These are phyloP conservation scores for Meloidogyne hapla DNA, from an alignment of 1,140 invertebrate species.

Conservation along the genomic window DNA sequence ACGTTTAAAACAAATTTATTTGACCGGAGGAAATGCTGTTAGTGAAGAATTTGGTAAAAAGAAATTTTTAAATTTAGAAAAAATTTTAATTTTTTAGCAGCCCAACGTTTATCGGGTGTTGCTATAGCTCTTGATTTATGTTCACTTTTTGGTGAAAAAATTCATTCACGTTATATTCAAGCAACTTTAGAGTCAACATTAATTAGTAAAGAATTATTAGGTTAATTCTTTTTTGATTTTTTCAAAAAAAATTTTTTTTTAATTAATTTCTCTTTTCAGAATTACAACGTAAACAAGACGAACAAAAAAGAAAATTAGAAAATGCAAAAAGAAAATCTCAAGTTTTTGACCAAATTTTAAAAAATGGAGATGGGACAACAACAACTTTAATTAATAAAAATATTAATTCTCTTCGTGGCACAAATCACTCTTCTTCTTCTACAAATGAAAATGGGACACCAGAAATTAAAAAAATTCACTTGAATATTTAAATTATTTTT, in stretches of 20 bases:
- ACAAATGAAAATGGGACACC: slow-evolving; percentile 20
- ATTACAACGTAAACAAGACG: slow-evolving; percentile 45
- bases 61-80: not conserved
- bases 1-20: slow-evolving; percentile 40
- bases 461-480: slow-evolving; percentile 40
- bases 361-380: slow-evolving; percentile 16
- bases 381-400: not conserved
- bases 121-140: slow-evolving; percentile 45
- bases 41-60: slow-evolving; percentile 51
- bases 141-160: slow-evolving; percentile 46
- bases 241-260: slow-evolving; percentile 4
- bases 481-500: slow-evolving; percentile 29
- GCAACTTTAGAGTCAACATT: slow-evolving; percentile 45
- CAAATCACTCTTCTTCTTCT: not conserved
- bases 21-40: slow-evolving; percentile 29
- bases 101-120: slow-evolving; percentile 41
- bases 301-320: slow-evolving; percentile 42
- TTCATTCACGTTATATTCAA: slow-evolving; percentile 47
- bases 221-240: slow-evolving; percentile 22
- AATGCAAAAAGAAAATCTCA: slow-evolving; percentile 50
- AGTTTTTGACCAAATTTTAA: slow-evolving; percentile 47
- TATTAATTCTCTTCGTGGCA: not conserved
- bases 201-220: slow-evolving; percentile 45
- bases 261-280: too few species aligned
- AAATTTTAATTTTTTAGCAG: slow-evolving; percentile 37